phyloP scores from a whole-genome alignment of 1,140 invertebrate genomes.

The honey bee (Apis mellifera) region Amel_HAv3.1 CM009935.2:11804501-11805000 shows the following conservation, averaged over 20 bases:
- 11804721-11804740: slow-evolving; percentile 3
- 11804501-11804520: slow-evolving; percentile 19
- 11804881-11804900: no score
- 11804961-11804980: no score
- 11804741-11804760: slow-evolving; percentile 2
- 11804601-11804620: slow-evolving; percentile 51
- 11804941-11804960: no score
- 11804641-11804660: slow-evolving; percentile 55
- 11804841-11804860: no score
- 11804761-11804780: neutral
- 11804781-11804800: neutral
- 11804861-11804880: neutral
- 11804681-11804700: slow-evolving; percentile 25
- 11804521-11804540: slow-evolving; percentile 20
- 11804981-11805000: no score
- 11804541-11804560: slow-evolving; percentile 65
- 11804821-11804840: neutral
- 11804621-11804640: slow-evolving; percentile 19
- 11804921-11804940: no score
- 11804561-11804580: slow-evolving; percentile 60
- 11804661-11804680: slow-evolving; percentile 59
- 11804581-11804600: slow-evolving; percentile 54
- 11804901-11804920: no score
- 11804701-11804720: slow-evolving; percentile 20
- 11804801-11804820: neutral